phyloP scores from a whole-genome alignment of 2,888 invertebrate species.

The Eutolmus rufibarbis region DNA sequence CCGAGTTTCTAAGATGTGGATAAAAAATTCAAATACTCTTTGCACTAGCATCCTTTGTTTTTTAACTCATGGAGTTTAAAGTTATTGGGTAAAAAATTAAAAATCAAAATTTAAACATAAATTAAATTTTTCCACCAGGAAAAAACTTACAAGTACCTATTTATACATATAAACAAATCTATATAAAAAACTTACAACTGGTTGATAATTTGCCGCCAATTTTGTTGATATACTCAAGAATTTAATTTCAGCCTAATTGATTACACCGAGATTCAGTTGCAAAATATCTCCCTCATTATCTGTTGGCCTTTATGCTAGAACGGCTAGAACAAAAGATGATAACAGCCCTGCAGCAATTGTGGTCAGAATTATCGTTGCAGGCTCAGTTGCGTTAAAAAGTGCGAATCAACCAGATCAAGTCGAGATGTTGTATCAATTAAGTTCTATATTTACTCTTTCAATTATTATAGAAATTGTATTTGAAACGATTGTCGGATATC shows the following conservation, averaged over 20 bases:
- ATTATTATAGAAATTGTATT: neutral
- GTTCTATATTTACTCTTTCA: neutral
- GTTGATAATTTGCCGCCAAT: neutral
- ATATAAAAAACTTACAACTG: neutral
- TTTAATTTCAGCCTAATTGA: neutral
- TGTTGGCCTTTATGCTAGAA: conserved; percentile 2
- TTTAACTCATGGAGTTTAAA: no score
- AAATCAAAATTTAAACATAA: no score
- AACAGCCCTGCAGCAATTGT: conserved; percentile 12
- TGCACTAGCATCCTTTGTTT: no score
- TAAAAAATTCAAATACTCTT: no score
- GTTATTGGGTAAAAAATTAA: no score
- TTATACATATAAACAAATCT: no score
- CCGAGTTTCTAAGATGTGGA: no score
- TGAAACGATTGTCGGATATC: neutral
- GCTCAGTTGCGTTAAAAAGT: neutral
- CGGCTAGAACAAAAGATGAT: neutral
- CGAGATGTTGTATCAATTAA: neutral
- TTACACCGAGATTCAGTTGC: neutral
- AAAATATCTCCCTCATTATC: neutral
- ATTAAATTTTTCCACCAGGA: no score
- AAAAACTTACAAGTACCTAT: no score
- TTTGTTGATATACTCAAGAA: neutral
- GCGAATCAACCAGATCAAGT: neutral
- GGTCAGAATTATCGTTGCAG: conserved; percentile 2